phyloP scores from a whole-genome alignment of 2,113 vertebrate genomes.

The Nibea coibor region DNA sequence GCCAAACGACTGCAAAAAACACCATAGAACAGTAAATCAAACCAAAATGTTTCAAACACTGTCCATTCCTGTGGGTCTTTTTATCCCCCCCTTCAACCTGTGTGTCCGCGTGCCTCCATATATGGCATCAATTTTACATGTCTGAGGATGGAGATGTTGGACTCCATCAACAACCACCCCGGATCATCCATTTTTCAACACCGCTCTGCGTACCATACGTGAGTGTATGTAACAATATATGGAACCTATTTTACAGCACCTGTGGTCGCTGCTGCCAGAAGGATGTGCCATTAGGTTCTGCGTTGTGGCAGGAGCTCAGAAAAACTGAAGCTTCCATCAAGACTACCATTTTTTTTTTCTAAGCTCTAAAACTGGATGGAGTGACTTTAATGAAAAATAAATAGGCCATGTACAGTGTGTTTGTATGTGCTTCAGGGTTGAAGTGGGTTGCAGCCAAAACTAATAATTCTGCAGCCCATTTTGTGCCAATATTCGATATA shows the following conservation, averaged over 20 bases:
- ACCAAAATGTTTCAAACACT: constrained; percentile 18
- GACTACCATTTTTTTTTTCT: neutral
- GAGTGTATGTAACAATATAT: constrained; percentile 27
- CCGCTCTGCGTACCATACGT: neutral
- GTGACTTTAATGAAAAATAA: constrained; percentile 20
- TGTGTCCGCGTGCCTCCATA: constrained; percentile 21
- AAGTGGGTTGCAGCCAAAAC: neutral
- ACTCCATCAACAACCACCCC: constrained; percentile 39
- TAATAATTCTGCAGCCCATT: constrained; percentile 2
- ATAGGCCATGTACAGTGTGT: neutral
- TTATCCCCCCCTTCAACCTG: too few relatives aligned
- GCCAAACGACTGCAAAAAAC: constrained; percentile 69
- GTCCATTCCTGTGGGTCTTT: too few relatives aligned
- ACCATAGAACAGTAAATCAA: constrained; percentile 63
- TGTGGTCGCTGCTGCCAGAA: constrained; percentile 25
- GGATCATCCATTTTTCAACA: constrained; percentile 61
- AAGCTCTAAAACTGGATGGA: constrained; percentile 1
- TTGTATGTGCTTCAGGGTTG: constrained; percentile 5
- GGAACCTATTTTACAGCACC: constrained; percentile 57
- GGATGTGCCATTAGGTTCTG: constrained; percentile 5
- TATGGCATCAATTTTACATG: constrained; percentile 64
- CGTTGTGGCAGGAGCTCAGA: constrained; percentile 16
- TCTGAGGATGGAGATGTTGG: constrained; percentile 17
- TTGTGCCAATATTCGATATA: neutral
- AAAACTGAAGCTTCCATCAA: constrained; percentile 20